These are phyloP conservation scores for Odiellus spinosus DNA, from an alignment of 2,888 invertebrate genomes.

Conservation along the genomic window DNA sequence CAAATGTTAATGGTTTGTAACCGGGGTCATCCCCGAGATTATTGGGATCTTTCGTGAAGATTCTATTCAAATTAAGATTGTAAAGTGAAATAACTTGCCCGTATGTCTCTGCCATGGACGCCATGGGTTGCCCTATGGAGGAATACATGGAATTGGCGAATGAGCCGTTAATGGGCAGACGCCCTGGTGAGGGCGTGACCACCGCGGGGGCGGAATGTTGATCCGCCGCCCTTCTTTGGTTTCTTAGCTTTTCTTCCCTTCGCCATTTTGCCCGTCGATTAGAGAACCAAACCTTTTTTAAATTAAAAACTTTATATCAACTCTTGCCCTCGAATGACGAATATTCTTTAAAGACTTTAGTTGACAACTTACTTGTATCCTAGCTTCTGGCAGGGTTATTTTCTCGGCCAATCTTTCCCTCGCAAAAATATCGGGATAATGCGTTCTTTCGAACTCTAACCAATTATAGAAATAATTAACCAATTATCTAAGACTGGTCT, in stretches of 20 bases:
- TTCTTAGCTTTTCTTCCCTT: slow-evolving; percentile 82
- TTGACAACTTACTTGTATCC: slow-evolving; percentile 66
- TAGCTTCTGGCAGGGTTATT: slow-evolving; percentile 79
- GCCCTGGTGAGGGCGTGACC: slow-evolving; percentile 34
- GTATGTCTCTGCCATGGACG: slow-evolving; percentile 54
- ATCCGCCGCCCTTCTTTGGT: slow-evolving; percentile 51
- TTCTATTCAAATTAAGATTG: too few relatives aligned
- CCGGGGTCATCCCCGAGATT: too few relatives aligned
- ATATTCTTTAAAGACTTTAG: too few relatives aligned
- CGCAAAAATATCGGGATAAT: slow-evolving; percentile 89
- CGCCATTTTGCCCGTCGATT: slow-evolving; percentile 93
- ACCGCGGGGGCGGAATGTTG: slow-evolving; percentile 28
- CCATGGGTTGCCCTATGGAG: slow-evolving; percentile 48
- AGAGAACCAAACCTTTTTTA: slow-evolving; percentile 97
- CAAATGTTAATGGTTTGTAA: too few relatives aligned
- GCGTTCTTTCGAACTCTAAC: slow-evolving; percentile 82
- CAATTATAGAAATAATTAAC: slow-evolving; percentile 25
- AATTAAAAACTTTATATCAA: too few relatives aligned
- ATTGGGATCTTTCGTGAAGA: too few relatives aligned
- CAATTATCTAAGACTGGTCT: too few relatives aligned
- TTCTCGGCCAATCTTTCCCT: slow-evolving; percentile 77
- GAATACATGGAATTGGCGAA: slow-evolving; percentile 41
- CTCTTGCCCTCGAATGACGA: too few relatives aligned
- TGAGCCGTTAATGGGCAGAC: slow-evolving; percentile 17
- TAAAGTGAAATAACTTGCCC: too few relatives aligned